Evolutionary conservation across 2,797 vertebrate genomes (phyloP), one percentile per base, ranked within the genome.

Genomic region (Gadopsis bispinosus): DNA sequence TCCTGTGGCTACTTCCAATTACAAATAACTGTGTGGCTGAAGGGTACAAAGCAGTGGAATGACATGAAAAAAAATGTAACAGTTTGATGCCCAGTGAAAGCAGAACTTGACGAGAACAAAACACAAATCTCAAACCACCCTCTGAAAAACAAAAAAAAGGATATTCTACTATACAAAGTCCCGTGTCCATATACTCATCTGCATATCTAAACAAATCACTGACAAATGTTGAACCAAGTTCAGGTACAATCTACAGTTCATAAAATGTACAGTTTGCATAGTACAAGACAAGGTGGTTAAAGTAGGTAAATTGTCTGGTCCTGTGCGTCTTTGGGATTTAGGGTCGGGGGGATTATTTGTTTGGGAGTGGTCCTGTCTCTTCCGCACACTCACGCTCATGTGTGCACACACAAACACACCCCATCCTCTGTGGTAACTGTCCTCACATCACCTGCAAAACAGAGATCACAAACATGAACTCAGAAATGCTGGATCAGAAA

Each of bases 211-310:
- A 97, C 95, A 96, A 96, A 96, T 96, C 95, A 95, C 94, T 90
- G 94, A 95, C 93, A 96, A 95, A 94, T 88, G 91, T 91, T 91
- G 89, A 91, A 91, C 89, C 86, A 88, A 90, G 92, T 93, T 93
- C 90, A 91, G 95, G 95, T 94, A 96, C 95, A 92, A 92, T 96
- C 95, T 96, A 96, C 94, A 95, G 92, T 95, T 96, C 92, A 85
- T 94, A 95, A 93, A 96, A 96, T 97, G 95, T 98, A 98, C 97
- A 98, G 86, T 87, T 95, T 99, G 98, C 98, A 99, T 99, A 99
- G 98, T 97, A 97, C 97, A 95, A 96, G 96, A 96, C 93, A 93
- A 95, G 86, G 94, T 94, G 93, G 93, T 91, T 88, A 88, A 92
- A 90, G 84, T 73, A 87, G 91, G 84, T 73, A 91, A 84, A 90